Evolutionary conservation across 2,888 invertebrate species (phyloP), one percentile per base, ranked within the genome.

Genomic region (Harpagoxenus sublaevis): DNA sequence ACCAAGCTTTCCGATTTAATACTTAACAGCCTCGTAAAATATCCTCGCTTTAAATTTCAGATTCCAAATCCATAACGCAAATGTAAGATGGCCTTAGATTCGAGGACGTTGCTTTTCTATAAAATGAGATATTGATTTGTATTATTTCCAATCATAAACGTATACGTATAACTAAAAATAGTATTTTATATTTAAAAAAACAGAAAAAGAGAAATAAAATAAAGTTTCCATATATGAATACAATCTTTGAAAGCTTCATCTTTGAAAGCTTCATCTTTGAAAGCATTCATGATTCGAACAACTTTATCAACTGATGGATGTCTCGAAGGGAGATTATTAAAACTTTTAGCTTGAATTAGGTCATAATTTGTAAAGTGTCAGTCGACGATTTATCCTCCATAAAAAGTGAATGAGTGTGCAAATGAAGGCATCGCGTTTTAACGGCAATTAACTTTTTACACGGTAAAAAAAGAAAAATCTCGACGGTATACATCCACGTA

Each of bases 1-100:
- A 84, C 75, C 82, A 68, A 63, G 83, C 68, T 82, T 84, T 85
- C 55, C 73, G 75, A 62, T 86, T 86, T 86, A 85, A 85, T 86
- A 84, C 73, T 77, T 86, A 86, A 86, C 77, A 68, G 82, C 77
- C 65, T 85, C 85, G 62, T 82, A 86, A 86, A 86, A 71, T 66
- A 57, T 66, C 15, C 62, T 53, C 77, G 73, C 48, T 85, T 75
- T 85, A 85, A 57, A 86, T 82, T 71, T 77, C 9, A 51, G 39
- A 23, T 23, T 23, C 23, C 28, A 62, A 15, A 81, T 62, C 28
- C 28, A 81, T 81, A 62, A 73, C n/a, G 28, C 39, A 18, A 81
- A 73, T 73, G 3, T 51, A 71, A 79, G 60, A 10, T 60, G 12
- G 18, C 5, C 9, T 79, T 18, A 57, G 48, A 65, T 77, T 53